Evolutionary conservation across 1,140 invertebrate genomes (phyloP).

Genomic region (Lasaia peninsularis): DNA sequence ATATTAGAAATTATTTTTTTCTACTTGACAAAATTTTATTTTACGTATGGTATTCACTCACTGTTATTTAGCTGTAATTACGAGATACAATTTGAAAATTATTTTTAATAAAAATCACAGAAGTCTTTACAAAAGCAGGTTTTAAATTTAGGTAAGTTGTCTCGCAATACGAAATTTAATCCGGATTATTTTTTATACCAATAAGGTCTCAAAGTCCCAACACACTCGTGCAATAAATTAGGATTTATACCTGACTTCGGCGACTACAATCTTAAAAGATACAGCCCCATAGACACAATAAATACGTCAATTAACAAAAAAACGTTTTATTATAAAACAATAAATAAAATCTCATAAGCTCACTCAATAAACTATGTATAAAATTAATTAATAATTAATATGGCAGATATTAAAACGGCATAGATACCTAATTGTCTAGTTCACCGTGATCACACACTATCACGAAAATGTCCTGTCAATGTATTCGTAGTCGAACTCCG

Average conservation of each 20-base stretch:
- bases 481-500: slow-evolving; percentile 70
- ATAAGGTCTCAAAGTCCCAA: too few relatives aligned
- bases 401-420: slow-evolving; percentile 41
- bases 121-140: not conserved
- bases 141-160: not conserved
- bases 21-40: too few relatives aligned
- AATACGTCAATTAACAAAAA: slow-evolving; percentile 38
- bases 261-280: not conserved
- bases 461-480: slow-evolving; percentile 69
- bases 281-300: not conserved
- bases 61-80: too few relatives aligned
- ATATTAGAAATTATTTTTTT: too few relatives aligned
- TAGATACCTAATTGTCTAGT: slow-evolving; percentile 2
- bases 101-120: too few relatives aligned
- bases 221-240: too few relatives aligned
- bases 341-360: slow-evolving; percentile 62
- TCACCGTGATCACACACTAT: slow-evolving; percentile 53
- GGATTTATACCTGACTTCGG: not conserved
- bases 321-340: slow-evolving; percentile 70
- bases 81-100: too few relatives aligned
- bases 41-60: too few relatives aligned
- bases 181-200: too few relatives aligned
- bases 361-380: slow-evolving; percentile 55
- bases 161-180: not conserved
- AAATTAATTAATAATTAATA: slow-evolving; percentile 62